phyloP scores from a whole-genome alignment of 2,797 vertebrate species.

The Saguinus oedipus region DNA sequence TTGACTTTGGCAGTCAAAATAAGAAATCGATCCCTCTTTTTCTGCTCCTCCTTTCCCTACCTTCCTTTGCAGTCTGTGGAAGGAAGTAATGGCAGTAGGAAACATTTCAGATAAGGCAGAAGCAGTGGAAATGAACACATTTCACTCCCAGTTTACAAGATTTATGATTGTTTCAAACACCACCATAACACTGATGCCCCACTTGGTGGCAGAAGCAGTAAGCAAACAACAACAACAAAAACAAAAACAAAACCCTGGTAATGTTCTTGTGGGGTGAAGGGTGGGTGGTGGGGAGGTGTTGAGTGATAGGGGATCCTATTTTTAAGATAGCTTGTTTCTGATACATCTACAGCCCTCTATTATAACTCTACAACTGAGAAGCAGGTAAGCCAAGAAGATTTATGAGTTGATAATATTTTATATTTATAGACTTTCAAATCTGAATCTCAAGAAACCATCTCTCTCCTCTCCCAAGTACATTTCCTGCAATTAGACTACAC shows the following conservation, averaged over 20 bases:
- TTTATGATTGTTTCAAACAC: background rate
- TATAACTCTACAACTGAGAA: background rate
- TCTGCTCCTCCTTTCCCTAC: background rate
- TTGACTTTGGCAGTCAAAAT: conserved; percentile 15
- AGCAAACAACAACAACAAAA: too few species aligned
- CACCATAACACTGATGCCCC: background rate
- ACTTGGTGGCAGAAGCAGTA: background rate
- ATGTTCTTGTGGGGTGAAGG: too few species aligned
- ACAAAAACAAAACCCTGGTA: too few species aligned
- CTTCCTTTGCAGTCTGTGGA: conserved; percentile 32
- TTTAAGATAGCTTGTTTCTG: background rate
- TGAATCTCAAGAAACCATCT: background rate
- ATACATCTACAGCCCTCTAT: background rate
- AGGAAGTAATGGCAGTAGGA: conserved; percentile 26
- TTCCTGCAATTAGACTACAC: background rate
- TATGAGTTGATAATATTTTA: background rate
- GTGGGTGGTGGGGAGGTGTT: background rate
- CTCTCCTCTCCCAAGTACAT: background rate
- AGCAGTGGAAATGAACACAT: background rate
- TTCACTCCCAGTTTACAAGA: background rate
- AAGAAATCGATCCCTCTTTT: background rate
- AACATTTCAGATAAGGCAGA: background rate
- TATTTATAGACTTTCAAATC: conserved; percentile 1
- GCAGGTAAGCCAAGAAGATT: background rate
- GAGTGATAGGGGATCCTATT: background rate